Evolutionary conservation across 2,797 vertebrate species (phyloP).

Genomic region (Lycodopsis pacificus): DNA sequence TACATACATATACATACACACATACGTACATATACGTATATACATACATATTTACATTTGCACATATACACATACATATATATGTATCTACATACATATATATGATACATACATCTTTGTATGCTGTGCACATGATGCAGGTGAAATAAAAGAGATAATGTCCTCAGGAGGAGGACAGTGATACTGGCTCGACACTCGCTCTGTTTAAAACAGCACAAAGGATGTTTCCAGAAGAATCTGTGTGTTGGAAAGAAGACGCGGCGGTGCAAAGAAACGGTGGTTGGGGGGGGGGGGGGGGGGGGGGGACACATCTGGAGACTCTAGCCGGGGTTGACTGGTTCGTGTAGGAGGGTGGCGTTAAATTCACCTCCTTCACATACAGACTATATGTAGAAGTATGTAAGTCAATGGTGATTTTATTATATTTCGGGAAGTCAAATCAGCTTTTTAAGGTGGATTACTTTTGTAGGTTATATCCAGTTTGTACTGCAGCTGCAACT

Average conservation of each 20-base stretch:
- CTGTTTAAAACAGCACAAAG: slow-evolving; percentile 33
- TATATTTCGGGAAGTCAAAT: no score
- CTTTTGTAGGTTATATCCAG: no score
- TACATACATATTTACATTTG: no score
- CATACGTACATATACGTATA: no score
- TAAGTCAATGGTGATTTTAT: neutral
- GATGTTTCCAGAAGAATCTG: slow-evolving; percentile 20
- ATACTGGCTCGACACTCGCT: slow-evolving; percentile 1
- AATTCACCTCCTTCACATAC: slow-evolving; percentile 6
- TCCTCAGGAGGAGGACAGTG: slow-evolving; percentile 10
- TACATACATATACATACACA: no score
- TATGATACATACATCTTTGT: no score
- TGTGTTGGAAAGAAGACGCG: slow-evolving; percentile 3
- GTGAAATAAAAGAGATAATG: slow-evolving; percentile 1
- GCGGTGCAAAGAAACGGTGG: slow-evolving; percentile 27
- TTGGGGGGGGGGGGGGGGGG: slow-evolving; percentile 53
- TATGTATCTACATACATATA: no score
- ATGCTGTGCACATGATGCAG: neutral
- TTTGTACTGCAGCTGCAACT: no score
- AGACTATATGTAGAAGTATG: neutral
- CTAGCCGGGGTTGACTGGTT: slow-evolving; percentile 2
- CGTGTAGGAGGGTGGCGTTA: slow-evolving; percentile 36
- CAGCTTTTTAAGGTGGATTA: no score
- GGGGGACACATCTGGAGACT: slow-evolving; percentile 39
- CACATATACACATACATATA: no score